Conservation (phyloP, 1,140 invertebrate genomes). For the Ruditapes philippinarum region DNA sequence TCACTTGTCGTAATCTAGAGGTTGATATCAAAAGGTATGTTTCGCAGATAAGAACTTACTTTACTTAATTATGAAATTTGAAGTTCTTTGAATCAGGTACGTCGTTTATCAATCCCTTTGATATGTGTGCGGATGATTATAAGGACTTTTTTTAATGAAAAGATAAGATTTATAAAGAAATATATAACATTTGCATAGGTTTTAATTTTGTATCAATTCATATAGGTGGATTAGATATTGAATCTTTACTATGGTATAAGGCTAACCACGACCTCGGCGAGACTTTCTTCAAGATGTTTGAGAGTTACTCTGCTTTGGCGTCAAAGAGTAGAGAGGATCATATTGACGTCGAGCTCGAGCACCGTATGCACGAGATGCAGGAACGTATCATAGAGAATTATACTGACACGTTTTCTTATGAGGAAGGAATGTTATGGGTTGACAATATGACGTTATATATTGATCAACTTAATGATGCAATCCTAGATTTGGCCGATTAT, state of each 20-base stretch:
- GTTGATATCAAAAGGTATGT: no score
- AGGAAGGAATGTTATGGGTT: constrained; percentile 7
- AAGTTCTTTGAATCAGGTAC: no score
- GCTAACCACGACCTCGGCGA: not conserved
- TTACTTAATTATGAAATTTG: no score
- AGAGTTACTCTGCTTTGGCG: constrained; percentile 6
- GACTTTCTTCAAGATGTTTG: not conserved
- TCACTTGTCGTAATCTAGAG: no score
- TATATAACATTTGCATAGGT: no score
- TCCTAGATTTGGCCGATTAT: not conserved
- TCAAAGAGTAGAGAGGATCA: not conserved
- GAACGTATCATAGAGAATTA: constrained; percentile 5
- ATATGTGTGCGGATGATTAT: no score
- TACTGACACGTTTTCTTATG: not conserved
- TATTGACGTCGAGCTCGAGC: not conserved
- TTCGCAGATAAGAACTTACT: no score
- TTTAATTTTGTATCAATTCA: no score
- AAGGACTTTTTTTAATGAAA: no score
- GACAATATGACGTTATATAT: constrained; percentile 60
- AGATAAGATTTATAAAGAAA: no score
- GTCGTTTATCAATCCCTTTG: no score
- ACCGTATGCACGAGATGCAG: not conserved
- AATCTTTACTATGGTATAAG: constrained; percentile 35
- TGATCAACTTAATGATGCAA: constrained; percentile 4
- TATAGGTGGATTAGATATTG: not conserved